phyloP scores from a whole-genome alignment of 2,888 invertebrate species.

The Hirtodrosophila histrioides region DNA sequence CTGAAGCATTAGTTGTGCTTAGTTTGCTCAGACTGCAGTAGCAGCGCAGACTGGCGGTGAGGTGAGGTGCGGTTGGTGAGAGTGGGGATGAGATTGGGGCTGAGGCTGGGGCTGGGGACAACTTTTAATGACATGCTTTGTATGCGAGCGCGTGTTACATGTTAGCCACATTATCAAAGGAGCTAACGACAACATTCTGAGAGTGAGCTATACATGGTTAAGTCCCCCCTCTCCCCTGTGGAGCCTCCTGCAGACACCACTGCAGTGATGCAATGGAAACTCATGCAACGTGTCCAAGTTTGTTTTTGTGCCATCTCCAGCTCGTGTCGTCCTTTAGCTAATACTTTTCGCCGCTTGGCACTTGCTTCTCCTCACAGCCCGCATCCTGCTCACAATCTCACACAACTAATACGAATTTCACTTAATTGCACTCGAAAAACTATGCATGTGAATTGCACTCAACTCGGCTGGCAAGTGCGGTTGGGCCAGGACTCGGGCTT shows the following conservation, averaged over 20 bases:
- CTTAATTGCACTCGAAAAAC: conserved; percentile 76
- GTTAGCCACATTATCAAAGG: conserved; percentile 69
- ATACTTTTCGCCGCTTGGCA: conserved; percentile 57
- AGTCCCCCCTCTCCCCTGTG: not conserved
- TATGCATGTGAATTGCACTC: conserved; percentile 73
- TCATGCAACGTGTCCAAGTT: conserved; percentile 56
- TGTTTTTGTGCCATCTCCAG: conserved; percentile 53
- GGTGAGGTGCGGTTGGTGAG: not conserved
- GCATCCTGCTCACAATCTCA: conserved; percentile 10
- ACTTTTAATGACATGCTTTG: conserved; percentile 76
- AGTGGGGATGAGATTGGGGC: not conserved
- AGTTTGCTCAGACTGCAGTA: conserved; percentile 27
- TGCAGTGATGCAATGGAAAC: conserved; percentile 18
- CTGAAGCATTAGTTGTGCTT: conserved; percentile 41
- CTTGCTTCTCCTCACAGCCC: conserved; percentile 33
- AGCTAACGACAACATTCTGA: conserved; percentile 53
- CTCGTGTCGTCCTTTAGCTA: conserved; percentile 55
- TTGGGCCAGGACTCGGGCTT: conserved; percentile 4
- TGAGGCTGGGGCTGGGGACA: conserved; percentile 12
- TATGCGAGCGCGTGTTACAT: conserved; percentile 72
- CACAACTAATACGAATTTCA: conserved; percentile 72
- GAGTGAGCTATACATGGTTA: conserved; percentile 22
- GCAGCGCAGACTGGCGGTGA: not conserved
- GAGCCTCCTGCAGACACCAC: conserved; percentile 11
- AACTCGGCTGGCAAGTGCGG: conserved; percentile 60